Evolutionary conservation across 2,888 invertebrate genomes (phyloP), one percentile per base, ranked within the genome.

Genomic region (Plusia festucae): DNA sequence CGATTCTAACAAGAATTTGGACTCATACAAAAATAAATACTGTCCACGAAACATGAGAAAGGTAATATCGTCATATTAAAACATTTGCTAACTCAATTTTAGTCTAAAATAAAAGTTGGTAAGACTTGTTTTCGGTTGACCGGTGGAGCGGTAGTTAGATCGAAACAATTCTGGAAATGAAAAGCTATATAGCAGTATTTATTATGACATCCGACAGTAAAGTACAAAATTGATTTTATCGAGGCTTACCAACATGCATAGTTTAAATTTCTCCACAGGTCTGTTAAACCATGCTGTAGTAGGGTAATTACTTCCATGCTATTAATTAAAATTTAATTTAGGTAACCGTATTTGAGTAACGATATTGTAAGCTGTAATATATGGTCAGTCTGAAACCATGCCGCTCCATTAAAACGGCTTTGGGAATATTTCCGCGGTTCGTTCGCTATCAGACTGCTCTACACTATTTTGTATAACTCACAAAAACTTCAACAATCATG

Each of bases 1-100:
- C 85, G 90, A 86, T 90, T 93, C 93, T 93, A 93, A 93, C 94
- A 93, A 93, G 93, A 93, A 94, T 94, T 93, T 91, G 84, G 92
- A 89, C 91, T 90, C 91, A 87, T 90, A 91, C 93, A 90, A 93
- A 93, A 93, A 94, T 93, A 93, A 93, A 94, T 93, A 93, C 90
- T 91, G 91, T 91, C 90, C 90, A 92, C 88, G 93, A 90, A 93
- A 93, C 90, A 90, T 87, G 92, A 93, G 92, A 92, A 92, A 91
- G 90, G 91, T 90, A 90, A 90, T 87, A 86, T 87, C 84, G 87
- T 86, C 83, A 86, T 87, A 88, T 85, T 84, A 81, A 82, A 87
- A 86, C 81, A 75, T 86, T 84, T 83, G 86, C 83, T 83, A 85
- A 86, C 84, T 84, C 76, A 85, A 90, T 85, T 88, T 87, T 88